Evolutionary conservation across 2,888 invertebrate genomes (phyloP).

Genomic region (Agrypnus murinus): DNA sequence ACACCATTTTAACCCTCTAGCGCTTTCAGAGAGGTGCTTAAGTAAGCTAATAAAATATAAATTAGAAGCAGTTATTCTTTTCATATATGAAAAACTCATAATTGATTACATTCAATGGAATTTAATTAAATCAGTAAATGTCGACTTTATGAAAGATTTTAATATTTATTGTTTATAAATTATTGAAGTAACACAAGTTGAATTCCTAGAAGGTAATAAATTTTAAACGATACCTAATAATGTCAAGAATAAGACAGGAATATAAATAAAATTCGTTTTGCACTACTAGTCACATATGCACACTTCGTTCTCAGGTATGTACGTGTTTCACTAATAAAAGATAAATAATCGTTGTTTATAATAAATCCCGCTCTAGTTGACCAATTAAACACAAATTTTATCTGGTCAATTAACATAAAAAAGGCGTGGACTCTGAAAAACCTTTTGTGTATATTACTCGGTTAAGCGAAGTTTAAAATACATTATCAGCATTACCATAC

Average conservation of each 20-base stretch:
- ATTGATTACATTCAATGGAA: constrained; percentile 1
- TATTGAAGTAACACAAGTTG: constrained; percentile 30
- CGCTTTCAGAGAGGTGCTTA: background rate
- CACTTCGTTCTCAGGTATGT: background rate
- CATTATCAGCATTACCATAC: constrained; percentile 61
- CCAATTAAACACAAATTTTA: constrained; percentile 47
- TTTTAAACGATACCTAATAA: constrained; percentile 18
- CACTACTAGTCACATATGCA: background rate
- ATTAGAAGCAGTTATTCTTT: too few species aligned
- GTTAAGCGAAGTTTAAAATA: constrained; percentile 42
- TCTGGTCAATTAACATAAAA: constrained; percentile 54
- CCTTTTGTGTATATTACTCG: constrained; percentile 50
- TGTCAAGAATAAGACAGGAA: constrained; percentile 1
- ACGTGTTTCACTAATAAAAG: too few species aligned
- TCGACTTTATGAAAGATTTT: constrained; percentile 10
- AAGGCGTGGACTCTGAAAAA: constrained; percentile 54
- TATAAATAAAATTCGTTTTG: background rate
- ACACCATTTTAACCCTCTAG: background rate
- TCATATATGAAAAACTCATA: background rate
- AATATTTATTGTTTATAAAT: constrained; percentile 40
- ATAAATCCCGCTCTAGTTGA: constrained; percentile 2
- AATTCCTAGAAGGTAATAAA: constrained; percentile 23
- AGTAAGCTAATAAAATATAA: background rate
- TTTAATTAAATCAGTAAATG: constrained; percentile 17
- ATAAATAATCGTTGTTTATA: too few species aligned